Conservation (phyloP, 2,888 invertebrate genomes). For the Synanthedon andrenaeformis region DNA sequence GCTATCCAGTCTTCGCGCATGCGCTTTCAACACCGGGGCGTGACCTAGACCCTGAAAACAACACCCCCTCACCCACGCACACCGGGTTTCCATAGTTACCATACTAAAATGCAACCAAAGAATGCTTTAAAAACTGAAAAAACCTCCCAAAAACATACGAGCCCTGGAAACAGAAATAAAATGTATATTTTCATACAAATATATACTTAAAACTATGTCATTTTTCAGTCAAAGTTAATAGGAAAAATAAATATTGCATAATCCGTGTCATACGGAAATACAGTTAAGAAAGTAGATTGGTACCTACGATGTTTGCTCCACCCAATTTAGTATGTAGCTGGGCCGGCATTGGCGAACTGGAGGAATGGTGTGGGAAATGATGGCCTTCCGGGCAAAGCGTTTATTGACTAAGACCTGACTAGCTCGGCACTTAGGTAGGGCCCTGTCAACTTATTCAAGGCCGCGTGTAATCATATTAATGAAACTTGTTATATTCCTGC, state of each 20-base stretch:
- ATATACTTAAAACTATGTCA: background rate
- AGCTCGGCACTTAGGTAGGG: constrained; percentile 10
- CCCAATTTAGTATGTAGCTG: constrained; percentile 33
- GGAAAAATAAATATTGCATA: constrained; percentile 11
- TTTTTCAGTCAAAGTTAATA: background rate
- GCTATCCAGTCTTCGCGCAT: constrained; percentile 37
- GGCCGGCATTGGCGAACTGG: constrained; percentile 44
- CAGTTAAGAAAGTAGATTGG: constrained; percentile 23
- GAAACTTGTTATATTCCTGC: constrained; percentile 3
- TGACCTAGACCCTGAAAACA: constrained; percentile 70
- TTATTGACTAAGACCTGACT: constrained; percentile 27
- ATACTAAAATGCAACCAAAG: constrained; percentile 17
- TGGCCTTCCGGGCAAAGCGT: constrained; percentile 30
- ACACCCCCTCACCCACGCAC: constrained; percentile 58
- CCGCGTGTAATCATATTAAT: background rate
- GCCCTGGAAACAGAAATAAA: background rate
- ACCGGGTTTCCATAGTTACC: constrained; percentile 47
- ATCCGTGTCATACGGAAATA: constrained; percentile 28
- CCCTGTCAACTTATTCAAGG: background rate
- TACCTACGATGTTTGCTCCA: constrained; percentile 42
- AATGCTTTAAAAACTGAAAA: constrained; percentile 9
- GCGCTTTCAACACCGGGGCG: constrained; percentile 52
- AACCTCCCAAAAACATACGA: background rate
- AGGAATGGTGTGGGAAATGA: constrained; percentile 37
- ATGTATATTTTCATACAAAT: background rate